Evolutionary conservation across 2,113 vertebrate species (phyloP), one percentile per base, ranked within the genome.

Genomic region (Cololabis saira): DNA sequence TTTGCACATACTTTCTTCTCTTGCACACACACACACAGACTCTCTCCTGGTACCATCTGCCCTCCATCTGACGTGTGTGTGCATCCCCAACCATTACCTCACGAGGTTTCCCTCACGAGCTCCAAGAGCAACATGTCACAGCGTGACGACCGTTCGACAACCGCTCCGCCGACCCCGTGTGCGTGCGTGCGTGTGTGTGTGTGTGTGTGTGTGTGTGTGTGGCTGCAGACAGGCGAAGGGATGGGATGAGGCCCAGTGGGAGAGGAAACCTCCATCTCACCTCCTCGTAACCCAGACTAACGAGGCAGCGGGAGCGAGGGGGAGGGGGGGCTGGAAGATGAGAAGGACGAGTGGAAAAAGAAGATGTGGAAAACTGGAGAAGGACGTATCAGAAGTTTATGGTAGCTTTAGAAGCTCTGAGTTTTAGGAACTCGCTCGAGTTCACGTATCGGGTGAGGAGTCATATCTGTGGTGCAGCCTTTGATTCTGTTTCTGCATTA

Each of bases 121-220:
- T 80, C 74, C 76, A 81, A 81, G 55, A 82, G 85, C 80, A 82
- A 83, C 85, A 82, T 76, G 82, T 87, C 82, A 78, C 76, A 80
- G 74, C 76, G 71, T 80, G 85, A 79, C 78, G 61, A 67, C 72
- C 44, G 77, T 67, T 71, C 66, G 85, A 79, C 78, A 64, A 67
- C 72, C 44, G 77, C 71, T 71, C 66, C 43, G 59, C 80, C 76
- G 37, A 63, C 64, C 55, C 67, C 17, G 12, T 64, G 43, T 50
- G 5, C 19, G 45, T 61, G 67, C 69, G 52, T 47, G 71, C 30
- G 61, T 58, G 43, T 54, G 43, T 52, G 61, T 67, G 40, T 69
- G 37, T 61, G 57, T 67, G 30, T 48, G 22, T 18, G 19, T 67
- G 40, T 69, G 37, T 61, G 57, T 67, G 30, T 48, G 22, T 18